phyloP scores from a whole-genome alignment of 2,888 invertebrate species.

The Mythimna pallens region DNA sequence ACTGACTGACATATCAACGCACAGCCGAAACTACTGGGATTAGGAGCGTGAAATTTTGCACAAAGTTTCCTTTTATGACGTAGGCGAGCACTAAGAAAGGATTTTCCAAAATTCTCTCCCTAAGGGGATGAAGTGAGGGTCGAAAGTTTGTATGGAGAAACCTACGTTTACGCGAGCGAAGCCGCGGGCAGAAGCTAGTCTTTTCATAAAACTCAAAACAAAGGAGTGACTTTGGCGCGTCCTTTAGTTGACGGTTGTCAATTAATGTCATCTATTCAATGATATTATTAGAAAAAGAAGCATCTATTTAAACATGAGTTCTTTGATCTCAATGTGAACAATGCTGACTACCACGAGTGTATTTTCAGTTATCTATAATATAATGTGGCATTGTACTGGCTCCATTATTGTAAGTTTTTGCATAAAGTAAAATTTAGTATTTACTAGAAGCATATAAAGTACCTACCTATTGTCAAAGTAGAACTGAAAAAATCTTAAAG shows the following conservation, averaged over 20 bases:
- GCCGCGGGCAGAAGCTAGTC: no score
- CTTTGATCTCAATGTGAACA: constrained; percentile 13
- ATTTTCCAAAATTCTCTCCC: no score
- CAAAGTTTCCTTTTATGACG: no score
- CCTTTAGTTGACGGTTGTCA: constrained; percentile 8
- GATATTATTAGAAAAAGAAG: background rate
- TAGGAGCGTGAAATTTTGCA: no score
- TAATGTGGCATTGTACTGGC: background rate
- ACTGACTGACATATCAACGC: no score
- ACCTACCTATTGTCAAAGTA: no score
- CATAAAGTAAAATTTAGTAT: background rate
- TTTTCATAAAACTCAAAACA: constrained; percentile 8
- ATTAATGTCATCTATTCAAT: constrained; percentile 13
- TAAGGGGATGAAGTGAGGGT: no score
- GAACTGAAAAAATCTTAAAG: no score
- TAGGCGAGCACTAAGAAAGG: no score
- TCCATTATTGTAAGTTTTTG: background rate
- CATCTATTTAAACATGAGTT: constrained; percentile 7
- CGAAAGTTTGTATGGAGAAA: no score
- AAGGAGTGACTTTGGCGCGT: background rate
- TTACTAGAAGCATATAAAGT: background rate
- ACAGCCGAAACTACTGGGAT: no score
- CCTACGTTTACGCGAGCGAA: no score
- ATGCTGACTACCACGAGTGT: background rate
- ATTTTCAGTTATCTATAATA: background rate